phyloP scores from a whole-genome alignment of 2,888 invertebrate species.

The Dicycla oo region DNA sequence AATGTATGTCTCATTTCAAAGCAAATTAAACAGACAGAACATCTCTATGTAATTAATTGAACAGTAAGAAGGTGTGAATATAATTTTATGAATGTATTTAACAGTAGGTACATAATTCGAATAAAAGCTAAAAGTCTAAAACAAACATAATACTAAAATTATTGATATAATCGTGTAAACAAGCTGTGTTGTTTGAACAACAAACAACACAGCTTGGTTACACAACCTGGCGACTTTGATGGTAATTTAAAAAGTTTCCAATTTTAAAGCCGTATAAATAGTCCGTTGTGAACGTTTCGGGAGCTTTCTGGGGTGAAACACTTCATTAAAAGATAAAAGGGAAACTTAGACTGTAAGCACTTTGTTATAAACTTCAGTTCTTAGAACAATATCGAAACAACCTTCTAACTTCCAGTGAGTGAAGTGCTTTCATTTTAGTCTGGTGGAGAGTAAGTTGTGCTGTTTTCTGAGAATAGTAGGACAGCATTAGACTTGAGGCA shows the following conservation, averaged over 20 bases:
- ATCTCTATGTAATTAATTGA: conserved; percentile 11
- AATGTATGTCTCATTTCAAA: not conserved
- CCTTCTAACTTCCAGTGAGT: conserved; percentile 55
- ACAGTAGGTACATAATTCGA: conserved; percentile 16
- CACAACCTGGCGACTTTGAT: conserved; percentile 56
- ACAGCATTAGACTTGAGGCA: conserved; percentile 40
- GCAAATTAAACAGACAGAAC: conserved; percentile 15
- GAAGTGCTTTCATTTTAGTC: conserved; percentile 61
- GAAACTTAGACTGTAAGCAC: conserved; percentile 65
- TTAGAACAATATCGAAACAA: conserved; percentile 63
- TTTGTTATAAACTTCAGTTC: conserved; percentile 63
- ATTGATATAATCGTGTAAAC: conserved; percentile 24
- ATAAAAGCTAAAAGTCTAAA: conserved; percentile 34
- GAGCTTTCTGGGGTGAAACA: conserved; percentile 64
- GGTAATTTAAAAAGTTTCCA: conserved; percentile 59
- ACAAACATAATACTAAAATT: conserved; percentile 38
- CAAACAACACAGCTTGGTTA: conserved; percentile 46
- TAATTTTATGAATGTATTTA: conserved; percentile 18
- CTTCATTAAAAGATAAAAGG: conserved; percentile 76
- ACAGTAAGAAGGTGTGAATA: conserved; percentile 35
- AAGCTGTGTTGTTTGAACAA: conserved; percentile 35
- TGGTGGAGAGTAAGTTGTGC: conserved; percentile 52
- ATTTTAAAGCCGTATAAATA: conserved; percentile 60
- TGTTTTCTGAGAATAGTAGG: conserved; percentile 47
- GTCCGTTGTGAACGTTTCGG: conserved; percentile 53